Evolutionary conservation across 2,113 vertebrate genomes (phyloP).

Genomic region (Nothobranchius kuhntae): DNA sequence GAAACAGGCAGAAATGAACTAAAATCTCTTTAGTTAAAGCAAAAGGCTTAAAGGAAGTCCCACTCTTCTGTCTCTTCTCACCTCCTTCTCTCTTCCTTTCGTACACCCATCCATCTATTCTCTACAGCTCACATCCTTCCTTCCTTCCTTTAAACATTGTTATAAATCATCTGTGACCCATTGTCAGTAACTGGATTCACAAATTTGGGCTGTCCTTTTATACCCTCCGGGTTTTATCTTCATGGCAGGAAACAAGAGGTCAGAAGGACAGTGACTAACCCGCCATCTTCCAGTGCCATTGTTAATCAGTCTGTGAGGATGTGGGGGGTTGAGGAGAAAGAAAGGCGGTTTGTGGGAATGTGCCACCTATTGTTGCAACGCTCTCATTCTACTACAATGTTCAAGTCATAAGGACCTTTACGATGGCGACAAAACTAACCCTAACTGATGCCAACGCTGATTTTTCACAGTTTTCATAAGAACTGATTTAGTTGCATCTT

Average conservation of each 20-base stretch:
- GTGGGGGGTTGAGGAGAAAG: conserved; percentile 10
- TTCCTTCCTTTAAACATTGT: conserved; percentile 45
- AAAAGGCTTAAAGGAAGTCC: conserved; percentile 27
- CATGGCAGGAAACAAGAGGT: conserved; percentile 61
- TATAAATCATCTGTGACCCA: conserved; percentile 19
- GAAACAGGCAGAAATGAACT: conserved; percentile 47
- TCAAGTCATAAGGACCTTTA: conserved; percentile 5
- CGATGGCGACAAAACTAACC: too few relatives aligned
- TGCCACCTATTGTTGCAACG: not conserved
- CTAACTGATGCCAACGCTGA: too few relatives aligned
- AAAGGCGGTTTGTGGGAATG: not conserved
- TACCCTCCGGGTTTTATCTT: conserved; percentile 29
- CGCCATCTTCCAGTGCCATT: conserved; percentile 61
- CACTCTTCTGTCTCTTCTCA: conserved; percentile 2
- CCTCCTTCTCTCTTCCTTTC: conserved; percentile 4
- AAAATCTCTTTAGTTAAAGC: conserved; percentile 41
- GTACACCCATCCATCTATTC: conserved; percentile 27
- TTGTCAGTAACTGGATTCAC: conserved; percentile 18
- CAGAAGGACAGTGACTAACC: conserved; percentile 57
- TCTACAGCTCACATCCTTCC: conserved; percentile 41
- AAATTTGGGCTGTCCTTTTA: conserved; percentile 28
- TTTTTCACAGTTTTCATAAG: too few relatives aligned
- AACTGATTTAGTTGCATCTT: too few relatives aligned
- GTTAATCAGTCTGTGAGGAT: conserved; percentile 41
- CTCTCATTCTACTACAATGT: not conserved